Evolutionary conservation across 2,888 invertebrate genomes (phyloP).

Genomic region (Xestia sexstrigata): DNA sequence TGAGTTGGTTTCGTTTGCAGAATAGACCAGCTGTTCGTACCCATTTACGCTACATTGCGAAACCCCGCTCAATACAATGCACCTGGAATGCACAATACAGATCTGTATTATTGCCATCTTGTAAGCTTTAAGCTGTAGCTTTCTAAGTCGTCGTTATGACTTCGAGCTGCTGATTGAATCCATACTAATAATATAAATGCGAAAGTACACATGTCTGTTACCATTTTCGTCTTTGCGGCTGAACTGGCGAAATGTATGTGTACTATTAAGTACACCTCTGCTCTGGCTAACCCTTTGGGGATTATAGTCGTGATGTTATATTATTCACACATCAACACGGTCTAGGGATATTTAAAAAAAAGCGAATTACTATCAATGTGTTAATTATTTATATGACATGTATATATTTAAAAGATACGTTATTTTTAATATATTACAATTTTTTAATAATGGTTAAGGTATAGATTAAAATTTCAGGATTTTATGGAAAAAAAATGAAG

Average conservation of each 20-base stretch:
- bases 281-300: neutral
- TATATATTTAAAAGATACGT: too few species aligned
- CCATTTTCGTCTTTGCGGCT: neutral
- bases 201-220: neutral
- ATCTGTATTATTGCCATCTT: conserved; percentile 19
- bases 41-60: conserved; percentile 1
- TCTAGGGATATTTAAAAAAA: too few species aligned
- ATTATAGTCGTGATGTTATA: neutral
- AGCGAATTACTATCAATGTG: too few species aligned
- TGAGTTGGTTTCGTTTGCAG: neutral
- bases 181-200: neutral
- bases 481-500: too few species aligned
- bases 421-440: too few species aligned
- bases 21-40: neutral
- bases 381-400: too few species aligned
- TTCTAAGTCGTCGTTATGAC: conserved; percentile 25
- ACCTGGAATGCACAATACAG: conserved; percentile 11
- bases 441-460: too few species aligned
- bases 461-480: too few species aligned
- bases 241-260: neutral
- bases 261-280: neutral
- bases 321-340: too few species aligned
- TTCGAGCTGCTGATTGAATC: conserved; percentile 20
- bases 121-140: conserved; percentile 21
- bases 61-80: conserved; percentile 4